phyloP scores from a whole-genome alignment of 2,113 vertebrate genomes.

The Pleuronectes platessa region DNA sequence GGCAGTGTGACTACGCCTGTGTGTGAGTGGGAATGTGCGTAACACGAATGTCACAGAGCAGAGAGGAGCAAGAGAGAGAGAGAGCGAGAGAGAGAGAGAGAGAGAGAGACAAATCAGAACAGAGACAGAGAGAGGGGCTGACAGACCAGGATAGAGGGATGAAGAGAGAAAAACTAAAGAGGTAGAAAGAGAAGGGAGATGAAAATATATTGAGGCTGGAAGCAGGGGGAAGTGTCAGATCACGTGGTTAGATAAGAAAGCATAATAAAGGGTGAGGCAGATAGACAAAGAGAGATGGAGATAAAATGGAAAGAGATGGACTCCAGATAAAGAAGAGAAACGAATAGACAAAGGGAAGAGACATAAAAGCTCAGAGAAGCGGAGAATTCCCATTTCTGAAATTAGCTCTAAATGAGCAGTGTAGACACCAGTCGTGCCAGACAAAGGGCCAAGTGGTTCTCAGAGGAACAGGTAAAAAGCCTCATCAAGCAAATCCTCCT shows the following conservation, averaged over 20 bases:
- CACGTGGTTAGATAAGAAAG: constrained; percentile 54
- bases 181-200: constrained; percentile 48
- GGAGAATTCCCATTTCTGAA: constrained; percentile 41
- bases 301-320: constrained; percentile 64
- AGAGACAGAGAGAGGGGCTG: constrained; percentile 4
- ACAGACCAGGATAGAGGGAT: constrained; percentile 45
- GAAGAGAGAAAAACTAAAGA: constrained; percentile 45
- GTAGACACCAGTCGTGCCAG: constrained; percentile 36
- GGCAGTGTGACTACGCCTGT: constrained; percentile 40
- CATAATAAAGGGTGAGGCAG: constrained; percentile 57
- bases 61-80: constrained; percentile 34
- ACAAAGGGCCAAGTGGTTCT: constrained; percentile 42
- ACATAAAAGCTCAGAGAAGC: constrained; percentile 36
- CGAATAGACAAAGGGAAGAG: constrained; percentile 39
- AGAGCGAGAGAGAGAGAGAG: constrained; percentile 23
- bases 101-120: constrained; percentile 39
- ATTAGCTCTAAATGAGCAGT: constrained; percentile 50
- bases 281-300: constrained; percentile 56
- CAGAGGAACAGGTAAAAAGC: background rate
- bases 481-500: background rate
- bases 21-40: constrained; percentile 22
- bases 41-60: constrained; percentile 61
- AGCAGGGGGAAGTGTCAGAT: constrained; percentile 62
- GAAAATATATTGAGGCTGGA: constrained; percentile 55
- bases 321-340: constrained; percentile 57